A percentile compares a stretch with the other conserved stretches of the same genome.
These are phyloP conservation scores for Hemicentrotus pulcherrimus DNA, from an alignment of 35 echinoderm and acorn worm genomes.

Conservation along the genomic window DNA sequence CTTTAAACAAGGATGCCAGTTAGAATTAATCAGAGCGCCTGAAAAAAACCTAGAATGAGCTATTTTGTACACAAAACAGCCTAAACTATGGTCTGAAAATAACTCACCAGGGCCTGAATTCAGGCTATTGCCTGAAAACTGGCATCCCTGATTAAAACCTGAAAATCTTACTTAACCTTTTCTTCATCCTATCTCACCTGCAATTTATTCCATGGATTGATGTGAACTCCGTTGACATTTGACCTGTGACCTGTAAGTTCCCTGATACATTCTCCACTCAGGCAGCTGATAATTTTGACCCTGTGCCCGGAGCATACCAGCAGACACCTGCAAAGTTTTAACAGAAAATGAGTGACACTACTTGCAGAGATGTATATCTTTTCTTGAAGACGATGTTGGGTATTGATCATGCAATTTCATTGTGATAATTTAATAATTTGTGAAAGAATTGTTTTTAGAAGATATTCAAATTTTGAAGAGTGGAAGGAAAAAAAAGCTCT, in stretches of 20 bases:
- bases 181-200: constrained; percentile 64
- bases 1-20: too few species aligned
- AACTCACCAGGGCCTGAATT: too few species aligned
- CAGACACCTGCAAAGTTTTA: constrained; percentile 63
- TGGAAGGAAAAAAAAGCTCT: too few species aligned
- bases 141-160: neutral
- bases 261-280: constrained; percentile 87
- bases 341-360: neutral
- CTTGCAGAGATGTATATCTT: neutral
- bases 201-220: constrained; percentile 75
- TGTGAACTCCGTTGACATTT: constrained; percentile 64
- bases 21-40: too few species aligned
- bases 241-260: constrained; percentile 71
- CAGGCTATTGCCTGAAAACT: too few species aligned
- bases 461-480: too few species aligned
- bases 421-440: too few species aligned
- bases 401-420: too few species aligned
- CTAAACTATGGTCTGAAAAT: too few species aligned
- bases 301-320: constrained; percentile 76
- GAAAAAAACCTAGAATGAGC: too few species aligned
- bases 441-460: too few species aligned
- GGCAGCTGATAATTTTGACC: constrained; percentile 76
- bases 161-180: neutral
- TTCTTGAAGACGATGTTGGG: neutral
- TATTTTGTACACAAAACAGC: too few species aligned